These are phyloP conservation scores for Crotalus adamanteus DNA, from an alignment of 2,797 vertebrate genomes.

Conservation along the genomic window DNA sequence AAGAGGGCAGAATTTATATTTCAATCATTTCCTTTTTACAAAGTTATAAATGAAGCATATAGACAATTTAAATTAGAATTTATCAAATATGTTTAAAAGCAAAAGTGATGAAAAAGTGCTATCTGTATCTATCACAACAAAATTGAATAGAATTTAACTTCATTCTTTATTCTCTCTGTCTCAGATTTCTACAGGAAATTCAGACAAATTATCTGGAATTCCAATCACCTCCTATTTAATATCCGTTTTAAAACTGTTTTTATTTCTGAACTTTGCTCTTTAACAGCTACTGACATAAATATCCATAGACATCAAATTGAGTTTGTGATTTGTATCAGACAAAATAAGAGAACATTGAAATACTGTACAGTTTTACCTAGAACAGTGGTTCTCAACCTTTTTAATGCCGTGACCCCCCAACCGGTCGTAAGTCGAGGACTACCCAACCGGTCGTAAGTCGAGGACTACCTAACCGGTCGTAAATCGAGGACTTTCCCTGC, in stretches of 20 bases:
- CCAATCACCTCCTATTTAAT: background rate
- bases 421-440: too few relatives aligned
- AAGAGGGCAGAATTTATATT: background rate
- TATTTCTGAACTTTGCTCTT: background rate
- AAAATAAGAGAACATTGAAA: background rate
- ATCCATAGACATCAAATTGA: background rate
- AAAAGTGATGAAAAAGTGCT: background rate
- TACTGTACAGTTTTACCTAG: background rate
- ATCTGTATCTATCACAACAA: background rate
- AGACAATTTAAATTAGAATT: background rate
- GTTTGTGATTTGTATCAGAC: background rate
- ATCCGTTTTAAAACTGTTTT: background rate
- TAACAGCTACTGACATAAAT: background rate
- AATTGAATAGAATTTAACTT: background rate
- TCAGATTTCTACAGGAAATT: background rate
- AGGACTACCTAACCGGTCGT: too few relatives aligned
- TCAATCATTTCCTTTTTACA: background rate
- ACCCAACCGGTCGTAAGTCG: too few relatives aligned
- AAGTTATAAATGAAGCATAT: background rate
- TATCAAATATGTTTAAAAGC: background rate
- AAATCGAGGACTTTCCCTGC: too few relatives aligned
- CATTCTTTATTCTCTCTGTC: background rate
- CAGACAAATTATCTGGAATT: background rate
- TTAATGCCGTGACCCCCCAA: too few relatives aligned
- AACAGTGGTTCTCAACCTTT: background rate